These are phyloP conservation scores for Jacana jacana DNA, from an alignment of 2,113 vertebrate species.

Conservation along the genomic window DNA sequence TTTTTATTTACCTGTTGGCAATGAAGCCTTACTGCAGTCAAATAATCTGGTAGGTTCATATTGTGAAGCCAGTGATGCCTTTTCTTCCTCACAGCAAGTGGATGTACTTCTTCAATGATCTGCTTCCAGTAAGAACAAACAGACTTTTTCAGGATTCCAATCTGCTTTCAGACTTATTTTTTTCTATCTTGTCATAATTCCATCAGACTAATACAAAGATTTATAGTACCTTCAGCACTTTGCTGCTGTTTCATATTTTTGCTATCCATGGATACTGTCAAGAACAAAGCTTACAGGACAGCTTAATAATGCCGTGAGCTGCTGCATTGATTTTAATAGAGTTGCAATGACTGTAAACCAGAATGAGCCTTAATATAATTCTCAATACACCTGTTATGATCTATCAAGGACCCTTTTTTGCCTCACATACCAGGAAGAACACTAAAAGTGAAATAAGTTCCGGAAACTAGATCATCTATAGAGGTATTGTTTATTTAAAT, in stretches of 20 bases:
- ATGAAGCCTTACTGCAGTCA: constrained; percentile 17
- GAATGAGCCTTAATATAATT: not conserved
- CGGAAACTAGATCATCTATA: not conserved
- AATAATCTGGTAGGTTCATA: not conserved
- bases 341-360: not conserved
- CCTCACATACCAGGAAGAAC: not conserved
- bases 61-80: not conserved
- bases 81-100: constrained; percentile 2
- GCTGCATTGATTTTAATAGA: not conserved
- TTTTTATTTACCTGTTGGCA: constrained; percentile 52
- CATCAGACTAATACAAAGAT: not conserved
- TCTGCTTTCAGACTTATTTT: not conserved
- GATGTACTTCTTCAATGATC: not conserved
- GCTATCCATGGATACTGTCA: not conserved
- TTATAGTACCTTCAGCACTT: not conserved
- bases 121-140: constrained; percentile 9
- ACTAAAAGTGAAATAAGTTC: not conserved
- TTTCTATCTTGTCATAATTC: not conserved
- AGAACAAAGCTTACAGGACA: not conserved
- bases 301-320: not conserved
- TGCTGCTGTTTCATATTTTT: not conserved
- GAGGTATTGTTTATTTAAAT: not conserved
- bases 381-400: not conserved
- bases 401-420: not conserved
- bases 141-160: not conserved